phyloP scores from a whole-genome alignment of 2,888 invertebrate species.

The Parnassius glacialis region DNA sequence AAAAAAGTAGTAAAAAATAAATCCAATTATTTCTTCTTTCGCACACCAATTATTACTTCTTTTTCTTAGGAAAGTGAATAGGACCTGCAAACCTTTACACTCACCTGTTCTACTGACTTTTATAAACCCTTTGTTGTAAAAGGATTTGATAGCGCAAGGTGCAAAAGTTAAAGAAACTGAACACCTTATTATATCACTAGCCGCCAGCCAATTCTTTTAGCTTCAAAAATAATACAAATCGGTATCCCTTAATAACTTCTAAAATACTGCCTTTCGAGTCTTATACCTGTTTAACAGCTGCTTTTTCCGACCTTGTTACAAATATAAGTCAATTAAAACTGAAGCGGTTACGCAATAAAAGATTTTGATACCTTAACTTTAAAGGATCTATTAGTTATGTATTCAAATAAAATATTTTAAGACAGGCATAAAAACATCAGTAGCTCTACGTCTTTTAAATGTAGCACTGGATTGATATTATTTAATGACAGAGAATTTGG shows the following conservation, averaged over 20 bases:
- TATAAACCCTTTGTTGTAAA: constrained; percentile 47
- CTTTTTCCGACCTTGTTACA: constrained; percentile 59
- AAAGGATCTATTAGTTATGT: constrained; percentile 34
- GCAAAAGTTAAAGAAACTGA: constrained; percentile 63
- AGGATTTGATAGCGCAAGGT: constrained; percentile 71
- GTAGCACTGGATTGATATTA: constrained; percentile 60
- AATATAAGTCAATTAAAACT: constrained; percentile 67
- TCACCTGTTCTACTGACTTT: constrained; percentile 60
- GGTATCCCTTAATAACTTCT: constrained; percentile 60
- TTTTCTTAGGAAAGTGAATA: constrained; percentile 17
- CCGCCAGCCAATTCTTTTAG: constrained; percentile 52
- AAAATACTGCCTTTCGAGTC: constrained; percentile 66
- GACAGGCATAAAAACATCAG: constrained; percentile 27
- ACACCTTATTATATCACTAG: constrained; percentile 59
- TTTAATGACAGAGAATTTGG: constrained; percentile 53
- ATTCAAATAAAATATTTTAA: constrained; percentile 11
- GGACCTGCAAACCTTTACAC: constrained; percentile 36
- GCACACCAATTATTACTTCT: too few species aligned
- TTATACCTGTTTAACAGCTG: constrained; percentile 72
- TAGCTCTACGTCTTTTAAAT: constrained; percentile 63
- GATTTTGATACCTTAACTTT: constrained; percentile 30
- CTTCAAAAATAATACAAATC: constrained; percentile 68
- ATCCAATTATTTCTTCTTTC: too few species aligned
- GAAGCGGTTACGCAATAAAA: constrained; percentile 32
- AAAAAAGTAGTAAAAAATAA: too few species aligned